Evolutionary conservation across 2,888 invertebrate species (phyloP), one percentile per base, ranked within the genome.

Genomic region (Ornithoptera alexandrae): DNA sequence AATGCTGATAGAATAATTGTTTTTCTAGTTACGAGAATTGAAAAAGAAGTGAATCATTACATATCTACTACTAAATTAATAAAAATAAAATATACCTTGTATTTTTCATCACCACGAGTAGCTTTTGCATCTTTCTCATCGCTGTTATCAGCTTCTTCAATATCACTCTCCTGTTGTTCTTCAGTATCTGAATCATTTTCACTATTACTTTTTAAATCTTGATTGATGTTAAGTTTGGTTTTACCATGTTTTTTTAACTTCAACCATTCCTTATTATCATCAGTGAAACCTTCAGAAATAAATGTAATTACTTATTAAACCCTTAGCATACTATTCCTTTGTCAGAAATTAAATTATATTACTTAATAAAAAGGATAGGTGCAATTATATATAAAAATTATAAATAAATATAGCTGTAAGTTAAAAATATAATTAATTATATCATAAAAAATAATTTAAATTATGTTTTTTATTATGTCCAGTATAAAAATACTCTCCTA

Each of bases 201-300:
- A 65, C 74, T 79, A 73, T 77, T 84, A 4, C 78, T 72, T n/a
- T 80, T 77, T 61, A 46, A 57, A 20, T 69, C 15, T 0, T 22
- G 18, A 42, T 74, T 62, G 69, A 79, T 74, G 50, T 79, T 78
- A 76, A 73, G 76, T 81, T 81, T 88, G 7, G 69, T 70, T 82
- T 85, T 93, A 85, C 18, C 77, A 79, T 85, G 89, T 73, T 90
- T 85, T 80, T 94, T 95, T 0, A 94, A 94, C 78, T 94, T 96
- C 57, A 96, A 82, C 96, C 96, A 96, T 42, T 91, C 88, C 69
- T 94, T 93, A 78, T 96, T 96, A 20, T 96, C 95, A 90, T 96
- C 96, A 59, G 94, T 94, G 76, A 94, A 96, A 50, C 94, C 95
- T 86, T 83, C 82, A 72, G 79, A 42, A 58, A 46, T 1, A 50